Percentiles rank a stretch among this genome's conserved stretches.
phyloP scores from a whole-genome alignment of 1,140 invertebrate species.

The Chironomus striatipennis region DNA sequence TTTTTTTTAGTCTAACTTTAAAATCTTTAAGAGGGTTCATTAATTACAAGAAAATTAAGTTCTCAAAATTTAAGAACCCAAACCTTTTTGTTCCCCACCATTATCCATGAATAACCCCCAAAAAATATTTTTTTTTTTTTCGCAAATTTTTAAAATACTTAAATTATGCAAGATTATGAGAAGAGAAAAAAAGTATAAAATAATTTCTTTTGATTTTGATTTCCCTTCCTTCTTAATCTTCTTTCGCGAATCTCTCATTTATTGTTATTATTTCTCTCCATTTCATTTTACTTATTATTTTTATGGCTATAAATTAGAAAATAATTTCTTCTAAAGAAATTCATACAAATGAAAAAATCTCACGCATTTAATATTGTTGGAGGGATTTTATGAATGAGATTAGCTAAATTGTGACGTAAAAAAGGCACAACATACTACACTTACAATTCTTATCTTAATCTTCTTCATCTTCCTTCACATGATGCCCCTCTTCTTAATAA shows the following conservation, averaged over 20 bases:
- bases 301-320: background rate
- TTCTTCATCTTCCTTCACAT: conserved; percentile 2
- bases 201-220: background rate
- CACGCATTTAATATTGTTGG: no score
- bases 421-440: background rate
- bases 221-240: background rate
- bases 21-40: no score
- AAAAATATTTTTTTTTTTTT: no score
- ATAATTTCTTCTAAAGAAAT: background rate
- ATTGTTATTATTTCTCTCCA: background rate
- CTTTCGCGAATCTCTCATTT: background rate
- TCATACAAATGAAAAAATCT: background rate
- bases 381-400: background rate
- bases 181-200: background rate
- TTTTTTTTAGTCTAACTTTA: no score
- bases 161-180: background rate
- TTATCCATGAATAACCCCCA: no score
- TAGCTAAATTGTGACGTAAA: background rate
- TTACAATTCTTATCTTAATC: conserved; percentile 2
- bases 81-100: no score
- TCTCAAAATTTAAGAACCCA: no score
- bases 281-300: background rate
- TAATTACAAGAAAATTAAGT: no score
- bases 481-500: background rate
- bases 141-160: no score